Evolutionary conservation across 2,888 invertebrate species (phyloP), one percentile per base, ranked within the genome.

Genomic region (Epinotia brunnichana): DNA sequence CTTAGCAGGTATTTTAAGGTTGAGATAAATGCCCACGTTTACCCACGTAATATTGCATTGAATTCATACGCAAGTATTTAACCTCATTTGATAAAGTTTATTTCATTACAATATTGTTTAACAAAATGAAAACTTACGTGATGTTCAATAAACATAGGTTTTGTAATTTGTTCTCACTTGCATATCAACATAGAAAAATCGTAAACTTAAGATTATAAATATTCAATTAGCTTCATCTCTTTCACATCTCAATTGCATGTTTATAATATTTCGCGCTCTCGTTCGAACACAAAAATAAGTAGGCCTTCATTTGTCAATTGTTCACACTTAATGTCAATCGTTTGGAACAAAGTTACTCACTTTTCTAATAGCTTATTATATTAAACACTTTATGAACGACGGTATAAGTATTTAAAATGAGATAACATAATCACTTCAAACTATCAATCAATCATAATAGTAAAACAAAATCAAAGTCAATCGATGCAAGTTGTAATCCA

Each of bases 1-100:
- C 54, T 39, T 17, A 61, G 15, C 17, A 53, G 68, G 53, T 54
- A 53, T 39, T 63, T 51, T 64, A 39, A 53, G 54, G 21, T 54
- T 53, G 21, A 54, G 39, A 64, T 44, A 62, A 56, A 41, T 15
- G 62, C 41, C 35, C 51, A 61, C 51, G 63, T 48, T 21, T 24
- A n/a, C 35, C 54, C 44, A 19, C 53, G 64, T 69, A 21, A n/a
- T 62, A 62, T 63, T 62, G 54, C 69, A 54, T 17, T 62, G 48
- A 69, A 19, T 54, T 41, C n/a, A 48, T 44, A 51, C n/a, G 48
- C 68, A 61, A 61, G 29, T 44, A 35, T 56, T 48, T 69, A 48
- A 63, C 62, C 56, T 62, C 24, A 41, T 63, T 62, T 19, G 10
- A 15, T 41, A 41, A 39, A 10, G 10, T 44, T 41, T 11, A n/a